phyloP scores from a whole-genome alignment of 2,113 vertebrate species.

The Passerina amoena region DNA sequence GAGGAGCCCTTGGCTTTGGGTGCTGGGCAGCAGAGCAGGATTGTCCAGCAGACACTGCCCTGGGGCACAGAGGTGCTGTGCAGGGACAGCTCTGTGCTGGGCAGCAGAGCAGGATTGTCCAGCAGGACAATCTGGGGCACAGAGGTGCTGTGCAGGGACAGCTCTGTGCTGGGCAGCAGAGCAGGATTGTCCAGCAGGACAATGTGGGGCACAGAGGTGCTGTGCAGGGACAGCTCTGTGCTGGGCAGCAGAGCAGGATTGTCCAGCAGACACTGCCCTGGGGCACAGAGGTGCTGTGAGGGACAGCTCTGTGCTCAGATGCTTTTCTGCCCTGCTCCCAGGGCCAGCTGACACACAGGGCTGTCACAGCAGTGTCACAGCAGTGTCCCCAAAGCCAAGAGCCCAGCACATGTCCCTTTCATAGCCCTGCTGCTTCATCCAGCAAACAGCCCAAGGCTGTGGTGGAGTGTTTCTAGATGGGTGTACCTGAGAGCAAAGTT shows the following conservation, averaged over 20 bases:
- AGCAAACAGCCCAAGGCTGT: not conserved
- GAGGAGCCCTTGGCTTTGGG: not conserved
- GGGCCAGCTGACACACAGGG: rapidly evolving
- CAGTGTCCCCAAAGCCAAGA: not conserved
- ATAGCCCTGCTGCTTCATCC: not conserved
- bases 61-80: not conserved
- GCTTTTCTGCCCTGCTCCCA: not conserved
- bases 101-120: not conserved
- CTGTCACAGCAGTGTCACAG: rapidly evolving
- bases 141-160: not conserved
- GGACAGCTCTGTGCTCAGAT: not conserved
- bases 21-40: not conserved
- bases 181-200: not conserved
- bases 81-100: not conserved
- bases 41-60: not conserved
- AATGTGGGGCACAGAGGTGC: rapidly evolving
- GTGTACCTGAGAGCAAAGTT: not conserved
- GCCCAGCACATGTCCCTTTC: not conserved
- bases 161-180: not conserved
- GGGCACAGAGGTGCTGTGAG: not conserved
- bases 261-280: not conserved
- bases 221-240: not conserved
- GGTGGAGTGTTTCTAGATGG: not conserved
- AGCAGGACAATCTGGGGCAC: no score
- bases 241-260: not conserved